Percentiles rank a stretch among this genome's conserved stretches.
Conservation (phyloP, 2,113 vertebrate species). For the Rhineura floridana region DNA sequence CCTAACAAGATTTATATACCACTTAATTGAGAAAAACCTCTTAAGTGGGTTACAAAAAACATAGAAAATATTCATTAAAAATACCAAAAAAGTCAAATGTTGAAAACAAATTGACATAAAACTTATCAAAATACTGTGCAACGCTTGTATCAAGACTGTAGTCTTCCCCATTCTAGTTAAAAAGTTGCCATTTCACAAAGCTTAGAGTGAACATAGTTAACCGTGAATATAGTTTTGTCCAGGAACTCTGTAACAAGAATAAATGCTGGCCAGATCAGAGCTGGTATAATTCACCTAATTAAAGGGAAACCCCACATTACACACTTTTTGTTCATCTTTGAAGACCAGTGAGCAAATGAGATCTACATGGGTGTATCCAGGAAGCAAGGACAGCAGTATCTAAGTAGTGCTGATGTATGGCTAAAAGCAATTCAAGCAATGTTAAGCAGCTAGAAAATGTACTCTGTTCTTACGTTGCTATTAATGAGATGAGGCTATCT, state of each 20-base stretch:
- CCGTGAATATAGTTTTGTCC: background rate
- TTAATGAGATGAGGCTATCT: conserved; percentile 48
- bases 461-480: conserved; percentile 33
- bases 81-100: too few species aligned
- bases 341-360: conserved; percentile 41
- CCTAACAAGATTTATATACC: too few species aligned
- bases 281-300: background rate
- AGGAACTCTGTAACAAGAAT: background rate
- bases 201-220: background rate
- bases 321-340: conserved; percentile 16
- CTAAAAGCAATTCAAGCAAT: conserved; percentile 38
- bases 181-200: background rate
- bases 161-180: background rate
- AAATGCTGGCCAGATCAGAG: background rate
- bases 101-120: too few species aligned
- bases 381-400: background rate
- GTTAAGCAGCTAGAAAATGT: conserved; percentile 4
- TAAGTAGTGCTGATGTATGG: background rate
- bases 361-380: background rate
- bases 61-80: too few species aligned
- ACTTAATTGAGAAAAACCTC: background rate
- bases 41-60: background rate
- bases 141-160: background rate
- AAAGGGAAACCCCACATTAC: conserved; percentile 22
- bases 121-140: too few species aligned